Evolutionary conservation across 2,888 invertebrate genomes (phyloP).

Genomic region (Harpalus rubripes): DNA sequence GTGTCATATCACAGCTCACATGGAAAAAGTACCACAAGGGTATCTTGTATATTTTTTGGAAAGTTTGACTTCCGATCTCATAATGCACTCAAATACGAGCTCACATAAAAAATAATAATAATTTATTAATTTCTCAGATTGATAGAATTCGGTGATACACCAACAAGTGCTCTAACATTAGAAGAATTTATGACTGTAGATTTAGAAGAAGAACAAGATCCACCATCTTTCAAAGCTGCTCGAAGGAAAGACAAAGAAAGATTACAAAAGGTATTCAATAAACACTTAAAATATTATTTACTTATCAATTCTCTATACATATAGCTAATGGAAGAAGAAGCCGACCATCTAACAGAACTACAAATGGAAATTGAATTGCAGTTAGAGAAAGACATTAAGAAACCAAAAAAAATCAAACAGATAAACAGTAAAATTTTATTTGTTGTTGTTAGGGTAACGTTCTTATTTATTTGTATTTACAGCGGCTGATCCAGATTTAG

Average conservation of each 20-base stretch:
- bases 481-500: conserved; percentile 67
- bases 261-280: conserved; percentile 84
- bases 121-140: conserved; percentile 78
- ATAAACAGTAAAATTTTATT: neutral
- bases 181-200: conserved; percentile 99
- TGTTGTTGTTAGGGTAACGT: neutral
- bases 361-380: conserved; percentile 92
- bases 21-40: too few species aligned
- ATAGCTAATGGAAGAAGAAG: conserved; percentile 80
- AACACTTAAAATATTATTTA: conserved; percentile 5
- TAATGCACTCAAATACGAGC: too few species aligned
- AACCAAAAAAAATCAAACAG: conserved; percentile 70
- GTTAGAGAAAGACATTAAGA: conserved; percentile 83
- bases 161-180: conserved; percentile 94
- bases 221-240: conserved; percentile 95
- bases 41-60: too few species aligned
- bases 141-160: conserved; percentile 97
- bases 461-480: neutral
- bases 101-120: neutral
- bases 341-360: conserved; percentile 85
- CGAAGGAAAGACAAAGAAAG: conserved; percentile 92
- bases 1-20: too few species aligned
- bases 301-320: conserved; percentile 65
- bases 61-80: too few species aligned
- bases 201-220: conserved; percentile 97